Conservation (phyloP, 1,140 invertebrate species). For the Potamilus streckersoni region DNA sequence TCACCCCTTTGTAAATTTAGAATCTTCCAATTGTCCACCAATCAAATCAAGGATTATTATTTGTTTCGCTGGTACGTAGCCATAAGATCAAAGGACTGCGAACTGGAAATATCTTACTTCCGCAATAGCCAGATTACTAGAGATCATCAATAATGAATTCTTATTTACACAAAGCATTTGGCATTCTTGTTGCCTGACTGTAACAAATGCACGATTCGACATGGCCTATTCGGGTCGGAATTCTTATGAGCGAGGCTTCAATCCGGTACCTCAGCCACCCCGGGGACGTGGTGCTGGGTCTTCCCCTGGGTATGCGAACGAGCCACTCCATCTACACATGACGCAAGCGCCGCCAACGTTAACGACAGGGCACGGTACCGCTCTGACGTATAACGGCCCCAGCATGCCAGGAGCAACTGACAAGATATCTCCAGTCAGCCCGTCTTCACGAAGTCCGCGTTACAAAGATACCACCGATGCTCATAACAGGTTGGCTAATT, state of each 20-base stretch:
- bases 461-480: constrained; percentile 32
- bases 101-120: too few species aligned
- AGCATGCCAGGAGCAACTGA: neutral
- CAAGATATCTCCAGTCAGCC: constrained; percentile 16
- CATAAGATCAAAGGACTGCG: constrained; percentile 8
- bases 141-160: too few species aligned
- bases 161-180: too few species aligned
- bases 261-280: constrained; percentile 9
- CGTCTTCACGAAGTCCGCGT: constrained; percentile 21
- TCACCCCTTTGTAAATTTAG: constrained; percentile 5
- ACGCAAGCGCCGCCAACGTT: constrained; percentile 3
- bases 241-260: neutral
- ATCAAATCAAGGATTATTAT: constrained; percentile 5
- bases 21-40: constrained; percentile 15
- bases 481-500: constrained; percentile 22
- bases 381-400: constrained; percentile 23
- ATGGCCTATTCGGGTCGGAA: too few species aligned
- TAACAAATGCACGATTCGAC: too few species aligned
- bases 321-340: constrained; percentile 27
- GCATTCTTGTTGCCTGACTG: too few species aligned
- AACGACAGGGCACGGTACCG: neutral
- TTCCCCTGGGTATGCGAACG: constrained; percentile 30
- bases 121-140: too few species aligned
- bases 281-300: constrained; percentile 5
- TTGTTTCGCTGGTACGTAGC: constrained; percentile 7